Base-by-base conservation (phyloP, 2,888 invertebrate species). In the Neelides folsomi region DNA sequence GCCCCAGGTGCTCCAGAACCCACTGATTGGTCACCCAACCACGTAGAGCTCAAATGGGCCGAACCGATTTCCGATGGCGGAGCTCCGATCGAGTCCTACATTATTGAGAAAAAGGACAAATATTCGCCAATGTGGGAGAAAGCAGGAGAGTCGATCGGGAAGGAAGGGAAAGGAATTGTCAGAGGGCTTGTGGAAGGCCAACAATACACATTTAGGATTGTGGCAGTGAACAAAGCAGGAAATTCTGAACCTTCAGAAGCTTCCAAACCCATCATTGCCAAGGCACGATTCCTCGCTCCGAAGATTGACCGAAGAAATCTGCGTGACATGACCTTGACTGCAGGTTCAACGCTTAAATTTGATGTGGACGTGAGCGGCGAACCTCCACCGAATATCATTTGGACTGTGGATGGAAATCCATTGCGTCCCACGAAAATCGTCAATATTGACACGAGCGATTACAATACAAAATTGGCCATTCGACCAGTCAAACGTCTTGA, bases 261-360 rank as follows among this genome's bases (percentile, higher is more conserved):
- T 0, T 88, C 90, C 49, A 82, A 84, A 70, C 82, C 83, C 76
- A 89, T 89, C 67, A 80, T 84, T 40, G 85, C 88, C 67, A 87
- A 88, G 68, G 83, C 87, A 68, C 85, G 86, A 73, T 77, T 87
- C 66, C 75, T 94, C 70, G 90, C 94, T 59, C 97, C 97, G 15
- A 88, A 87, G 74, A 97, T 98, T 71, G 93, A 95, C 73, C 79
- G 94, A 56, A 81, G 90, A 62, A 86, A 92, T 68, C 77, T 95
- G 20, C 81, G 89, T 38, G 89, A 93, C 67, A 77, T 94, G 40
- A 87, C 87, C 1, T 74, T 97, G 51, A 93, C 94, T 37, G 86
- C 89, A 42, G 94, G 97, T 39, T 83, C 90, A 18, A 81, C 90
- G 16, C 79, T 98, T 58, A 94, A 94, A 72, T 80, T 94, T 67